Base-by-base conservation (phyloP, 2,113 vertebrate genomes). In the Lophotis ruficrista region DNA sequence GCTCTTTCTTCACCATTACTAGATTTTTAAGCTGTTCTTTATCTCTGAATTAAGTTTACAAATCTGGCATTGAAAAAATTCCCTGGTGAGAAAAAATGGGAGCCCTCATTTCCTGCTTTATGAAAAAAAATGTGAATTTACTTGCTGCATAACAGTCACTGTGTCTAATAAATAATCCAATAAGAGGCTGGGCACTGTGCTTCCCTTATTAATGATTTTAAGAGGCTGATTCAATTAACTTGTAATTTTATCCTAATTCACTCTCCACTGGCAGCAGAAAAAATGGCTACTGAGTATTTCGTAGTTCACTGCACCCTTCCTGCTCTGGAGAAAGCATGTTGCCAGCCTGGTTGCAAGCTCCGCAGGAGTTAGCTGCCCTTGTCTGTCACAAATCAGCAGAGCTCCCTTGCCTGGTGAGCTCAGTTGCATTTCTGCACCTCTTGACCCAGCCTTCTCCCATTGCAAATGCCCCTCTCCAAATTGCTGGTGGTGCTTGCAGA, bases 121-220 rank as follows among this genome's bases (percentile, higher is more conserved):
- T 61, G 50, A 50, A 50, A 96, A 94, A 94, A 93, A 68, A 68
- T 56, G 23, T 30, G 51, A 93, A 84, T 68, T 90, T 68, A 48
- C 69, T 93, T 91, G 18, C 83, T 87, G 31, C 41, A 10, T 71
- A 30, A 73, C 35, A 45, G 35, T 37, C 58, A 53, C 22, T 87
- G 48, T 69, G n/a, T 13, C n/a, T 87, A 61, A 87, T 76, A 53
- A 18, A 65, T 86, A 96, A 79, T 61, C 76, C 73, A 85, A 8
- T 79, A 87, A 93, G 37, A 90, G 31, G 12, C 22, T 92, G 45
- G 28, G 41, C 50, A 71, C 25, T 54, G 37, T 68, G 16, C 8
- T 89, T 86, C 22, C 65, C 56, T 89, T 93, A 83, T 88, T 93
- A 87, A 68, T 70, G 56, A 92, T 87, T 93, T 94, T 45, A 51